These are phyloP conservation scores for Eupristina koningsbergeri DNA, from an alignment of 1,140 invertebrate genomes.

Conservation along the genomic window DNA sequence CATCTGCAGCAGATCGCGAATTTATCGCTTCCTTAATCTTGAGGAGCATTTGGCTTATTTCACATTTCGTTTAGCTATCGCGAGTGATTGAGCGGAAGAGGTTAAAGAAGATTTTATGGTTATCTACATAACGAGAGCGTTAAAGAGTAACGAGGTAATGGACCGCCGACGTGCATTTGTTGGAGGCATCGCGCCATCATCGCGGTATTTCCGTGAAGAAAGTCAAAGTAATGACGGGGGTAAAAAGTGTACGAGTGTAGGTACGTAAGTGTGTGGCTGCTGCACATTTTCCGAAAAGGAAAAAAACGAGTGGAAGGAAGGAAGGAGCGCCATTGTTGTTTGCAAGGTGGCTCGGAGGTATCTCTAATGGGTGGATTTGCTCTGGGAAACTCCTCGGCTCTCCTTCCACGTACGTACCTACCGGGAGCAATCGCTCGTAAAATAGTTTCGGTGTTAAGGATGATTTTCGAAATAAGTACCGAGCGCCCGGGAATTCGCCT, in stretches of 20 bases:
- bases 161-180: background rate
- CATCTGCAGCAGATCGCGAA: background rate
- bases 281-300: conserved; percentile 1
- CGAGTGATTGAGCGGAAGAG: conserved; percentile 16
- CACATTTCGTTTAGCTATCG: background rate
- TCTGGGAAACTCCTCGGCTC: conserved; percentile 17
- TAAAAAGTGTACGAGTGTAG: background rate
- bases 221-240: conserved; percentile 32
- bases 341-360: background rate
- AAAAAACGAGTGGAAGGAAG: background rate
- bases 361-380: conserved; percentile 5
- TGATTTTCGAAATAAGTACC: conserved; percentile 33
- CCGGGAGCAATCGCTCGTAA: conserved; percentile 12
- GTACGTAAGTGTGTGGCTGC: background rate
- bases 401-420: background rate
- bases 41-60: conserved; percentile 5
- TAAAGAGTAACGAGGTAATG: conserved; percentile 52
- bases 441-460: background rate
- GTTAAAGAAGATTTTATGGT: conserved; percentile 47
- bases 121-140: conserved; percentile 47
- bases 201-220: conserved; percentile 42
- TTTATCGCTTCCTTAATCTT: conserved; percentile 44
- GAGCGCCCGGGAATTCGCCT: background rate
- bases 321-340: background rate
- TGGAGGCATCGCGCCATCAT: conserved; percentile 25